phyloP scores from a whole-genome alignment of 2,888 invertebrate genomes.

The Halocaridina rubra region DNA sequence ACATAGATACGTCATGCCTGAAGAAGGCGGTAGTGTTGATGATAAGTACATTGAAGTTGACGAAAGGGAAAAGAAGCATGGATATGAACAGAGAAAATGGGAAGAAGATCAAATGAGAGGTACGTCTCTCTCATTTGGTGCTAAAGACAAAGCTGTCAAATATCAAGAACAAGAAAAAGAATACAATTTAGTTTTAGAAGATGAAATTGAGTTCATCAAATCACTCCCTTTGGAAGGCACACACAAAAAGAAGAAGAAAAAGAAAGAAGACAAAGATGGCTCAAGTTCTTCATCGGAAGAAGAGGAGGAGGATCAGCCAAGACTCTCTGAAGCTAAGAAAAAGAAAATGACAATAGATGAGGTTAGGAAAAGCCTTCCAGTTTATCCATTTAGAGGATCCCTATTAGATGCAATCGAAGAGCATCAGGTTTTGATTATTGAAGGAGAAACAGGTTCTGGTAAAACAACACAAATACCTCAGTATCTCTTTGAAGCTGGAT shows the following conservation, averaged over 20 bases:
- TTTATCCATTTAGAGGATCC: conserved; percentile 90
- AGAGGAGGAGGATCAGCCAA: conserved; percentile 71
- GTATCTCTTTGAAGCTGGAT: conserved; percentile 96
- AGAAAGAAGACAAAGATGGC: background rate
- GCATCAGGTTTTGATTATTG: conserved; percentile 85
- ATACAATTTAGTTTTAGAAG: conserved; percentile 93
- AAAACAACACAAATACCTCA: conserved; percentile 99
- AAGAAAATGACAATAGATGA: conserved; percentile 87
- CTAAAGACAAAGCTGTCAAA: conserved; percentile 68
- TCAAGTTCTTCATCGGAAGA: conserved; percentile 33
- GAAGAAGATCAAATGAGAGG: conserved; percentile 89
- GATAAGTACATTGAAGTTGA: conserved; percentile 72
- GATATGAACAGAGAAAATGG: conserved; percentile 85
- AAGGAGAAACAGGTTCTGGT: conserved; percentile 97
- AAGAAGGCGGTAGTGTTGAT: conserved; percentile 66
- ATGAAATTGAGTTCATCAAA: conserved; percentile 98
- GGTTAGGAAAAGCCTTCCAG: conserved; percentile 91
- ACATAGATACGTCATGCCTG: conserved; percentile 94
- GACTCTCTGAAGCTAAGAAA: conserved; percentile 77
- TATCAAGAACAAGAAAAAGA: conserved; percentile 83
- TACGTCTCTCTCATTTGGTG: conserved; percentile 64
- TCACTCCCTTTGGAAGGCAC: conserved; percentile 83
- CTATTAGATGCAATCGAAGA: conserved; percentile 91
- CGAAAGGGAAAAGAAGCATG: conserved; percentile 79
- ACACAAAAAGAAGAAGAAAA: conserved; percentile 67